Evolutionary conservation across 1,140 invertebrate species (phyloP), one percentile per base, ranked within the genome.

Genomic region (Leptinotarsa undecemlineata): DNA sequence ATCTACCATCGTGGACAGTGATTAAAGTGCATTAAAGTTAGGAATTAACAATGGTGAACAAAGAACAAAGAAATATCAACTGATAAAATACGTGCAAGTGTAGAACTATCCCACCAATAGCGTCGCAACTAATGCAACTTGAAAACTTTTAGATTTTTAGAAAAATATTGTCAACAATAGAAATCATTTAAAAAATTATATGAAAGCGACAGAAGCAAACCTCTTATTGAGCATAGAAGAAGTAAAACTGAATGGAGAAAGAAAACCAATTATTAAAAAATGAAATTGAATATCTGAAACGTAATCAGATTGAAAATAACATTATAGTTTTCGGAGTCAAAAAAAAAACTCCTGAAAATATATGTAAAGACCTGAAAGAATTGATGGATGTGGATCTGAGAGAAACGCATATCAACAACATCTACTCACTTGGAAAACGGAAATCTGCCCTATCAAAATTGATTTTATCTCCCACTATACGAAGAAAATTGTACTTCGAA

Each of bases 291-390:
- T 60, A 60, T 60, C 57, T 60, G 57, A 60, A 60, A 60, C 57
- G 15, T 17, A 60, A 60, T 60, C 57, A 60, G 57, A 60, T 13
- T 60, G 13, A 60, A 60, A 17, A 60, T 60, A 60, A 60, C 57
- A 60, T 60, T 60, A 60, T 60, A 60, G 19, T 60, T 60, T 60
- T 60, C 0, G 57, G 57, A 60, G 0, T 13, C 3, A 60, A 60
- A 60, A 60, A 60, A 60, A 60, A 0, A 60, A 60, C 5, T 60
- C 57, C 4, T 60, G 6, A 60, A 60, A 60, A 60, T 60, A 60
- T 60, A 60, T 13, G 57, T 60, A 19, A 60, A 60, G 57, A 60
- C 57, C 19, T 60, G 57, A 60, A 60, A 60, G 57, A 60, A 60
- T 60, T 60, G 57, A 60, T 60, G 11, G 57, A 19, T 60, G 57